Evolutionary conservation across 2,797 vertebrate genomes (phyloP).

Genomic region (Takifugu rubripes): DNA sequence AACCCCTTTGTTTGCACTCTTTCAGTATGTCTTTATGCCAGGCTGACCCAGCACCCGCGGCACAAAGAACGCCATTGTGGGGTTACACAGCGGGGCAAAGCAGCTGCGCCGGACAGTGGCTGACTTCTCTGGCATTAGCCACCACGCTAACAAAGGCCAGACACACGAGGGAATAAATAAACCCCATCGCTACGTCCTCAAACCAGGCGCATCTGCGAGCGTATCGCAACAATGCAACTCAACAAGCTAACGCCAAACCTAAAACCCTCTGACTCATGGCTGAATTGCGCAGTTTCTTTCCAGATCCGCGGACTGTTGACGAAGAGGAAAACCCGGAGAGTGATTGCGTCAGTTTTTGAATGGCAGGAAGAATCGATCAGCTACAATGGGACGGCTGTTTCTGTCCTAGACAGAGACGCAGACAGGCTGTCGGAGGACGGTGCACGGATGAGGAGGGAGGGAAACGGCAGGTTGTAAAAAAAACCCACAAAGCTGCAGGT

Average conservation of each 20-base stretch:
- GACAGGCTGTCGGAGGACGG: slow-evolving; percentile 22
- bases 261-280: neutral
- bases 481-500: slow-evolving; percentile 53
- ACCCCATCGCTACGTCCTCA: slow-evolving; percentile 56
- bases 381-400: slow-evolving; percentile 20
- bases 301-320: too few species aligned
- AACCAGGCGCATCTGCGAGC: slow-evolving; percentile 50
- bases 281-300: slow-evolving; percentile 24
- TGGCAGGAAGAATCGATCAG: too few species aligned
- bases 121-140: slow-evolving; percentile 68
- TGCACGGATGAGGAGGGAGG: slow-evolving; percentile 29
- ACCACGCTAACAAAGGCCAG: slow-evolving; percentile 64
- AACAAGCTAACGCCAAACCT: neutral
- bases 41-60: slow-evolving; percentile 44
- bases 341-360: too few species aligned
- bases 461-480: slow-evolving; percentile 62
- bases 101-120: slow-evolving; percentile 75
- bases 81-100: slow-evolving; percentile 60
- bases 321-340: too few species aligned
- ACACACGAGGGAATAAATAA: slow-evolving; percentile 65
- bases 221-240: slow-evolving; percentile 43
- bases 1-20: slow-evolving; percentile 48
- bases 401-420: slow-evolving; percentile 45
- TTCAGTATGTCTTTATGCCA: slow-evolving; percentile 50
- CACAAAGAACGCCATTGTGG: slow-evolving; percentile 73